A percentile compares a stretch with the other conserved stretches of the same genome.
Conservation (phyloP, 2,888 invertebrate species). For the Trichogramma dendrolimi region DNA sequence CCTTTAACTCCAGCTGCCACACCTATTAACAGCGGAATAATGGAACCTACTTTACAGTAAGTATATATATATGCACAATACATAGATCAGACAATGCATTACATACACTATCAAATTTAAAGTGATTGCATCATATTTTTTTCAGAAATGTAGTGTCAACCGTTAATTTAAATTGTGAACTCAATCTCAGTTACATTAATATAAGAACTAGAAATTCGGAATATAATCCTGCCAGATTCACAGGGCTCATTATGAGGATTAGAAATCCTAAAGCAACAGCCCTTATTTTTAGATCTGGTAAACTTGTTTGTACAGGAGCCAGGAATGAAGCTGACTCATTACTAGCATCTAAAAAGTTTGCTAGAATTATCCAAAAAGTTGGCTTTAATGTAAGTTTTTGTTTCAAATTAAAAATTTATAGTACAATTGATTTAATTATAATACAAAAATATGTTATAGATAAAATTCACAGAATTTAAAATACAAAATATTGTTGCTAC, state of each 20-base stretch:
- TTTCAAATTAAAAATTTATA: slow-evolving; percentile 8
- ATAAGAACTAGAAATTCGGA: slow-evolving; percentile 77
- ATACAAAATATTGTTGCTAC: slow-evolving; percentile 69
- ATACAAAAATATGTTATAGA: slow-evolving; percentile 54
- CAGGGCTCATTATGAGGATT: slow-evolving; percentile 80
- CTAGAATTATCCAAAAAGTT: slow-evolving; percentile 76
- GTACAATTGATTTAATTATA: background rate
- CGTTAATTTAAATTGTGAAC: slow-evolving; percentile 68
- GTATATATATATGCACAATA: slow-evolving; percentile 11
- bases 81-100: background rate
- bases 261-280: slow-evolving; percentile 73
- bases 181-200: slow-evolving; percentile 71
- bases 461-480: slow-evolving; percentile 73
- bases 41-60: slow-evolving; percentile 47
- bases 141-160: slow-evolving; percentile 78
- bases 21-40: slow-evolving; percentile 37
- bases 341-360: slow-evolving; percentile 75
- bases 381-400: slow-evolving; percentile 64
- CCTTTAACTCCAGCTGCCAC: slow-evolving; percentile 21
- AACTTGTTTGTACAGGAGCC: slow-evolving; percentile 78
- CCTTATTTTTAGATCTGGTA: slow-evolving; percentile 74
- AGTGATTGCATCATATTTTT: slow-evolving; percentile 27
- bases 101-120: slow-evolving; percentile 3
- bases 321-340: slow-evolving; percentile 74
- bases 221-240: slow-evolving; percentile 77